Base-by-base conservation (phyloP, 2,888 invertebrate genomes). In the Celastrina argiolus region DNA sequence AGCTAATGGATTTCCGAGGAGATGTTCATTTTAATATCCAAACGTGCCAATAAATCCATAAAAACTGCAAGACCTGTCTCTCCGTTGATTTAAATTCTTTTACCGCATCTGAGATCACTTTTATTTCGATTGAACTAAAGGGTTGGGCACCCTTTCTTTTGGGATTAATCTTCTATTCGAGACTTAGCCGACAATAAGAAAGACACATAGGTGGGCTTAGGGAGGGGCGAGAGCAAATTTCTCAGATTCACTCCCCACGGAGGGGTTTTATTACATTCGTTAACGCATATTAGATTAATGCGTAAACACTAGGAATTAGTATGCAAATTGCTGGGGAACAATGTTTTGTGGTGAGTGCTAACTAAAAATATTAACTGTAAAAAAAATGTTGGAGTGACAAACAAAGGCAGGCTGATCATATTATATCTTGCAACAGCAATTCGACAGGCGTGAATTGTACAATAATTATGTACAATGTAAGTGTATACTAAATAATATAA, bases 181-280 rank as follows among this genome's bases (percentile, higher is more conserved):
- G 89, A 89, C 90, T 88, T 88, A 88, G 88, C 80, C 83, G 83
- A 86, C 88, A 85, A 87, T 90, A 91, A 91, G 90, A 89, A 90
- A 90, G 91, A 91, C 81, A 81, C 85, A 91, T 90, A 88, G 90
- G 89, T 89, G 84, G 87, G 89, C 88, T 89, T 88, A 90, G 77
- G 71, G 75, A 81, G 83, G 87, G 84, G 85, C 77, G 80, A 76
- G 81, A 79, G 87, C 88, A 88, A 91, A 91, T 89, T 90, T 91
- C 90, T 90, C 85, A 85, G 86, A 87, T 87, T 85, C 85, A 80
- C 79, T 79, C 83, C 82, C 82, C 72, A 74, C 74, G 61, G 74
- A 77, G 81, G 81, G 84, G 86, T 89, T 90, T 89, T 88, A 90
- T 88, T 88, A 87, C 88, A 87, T 89, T 88, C 86, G 88, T 88